Conservation (phyloP, 2,113 vertebrate species). For the Aldabrachelys gigantea region DNA sequence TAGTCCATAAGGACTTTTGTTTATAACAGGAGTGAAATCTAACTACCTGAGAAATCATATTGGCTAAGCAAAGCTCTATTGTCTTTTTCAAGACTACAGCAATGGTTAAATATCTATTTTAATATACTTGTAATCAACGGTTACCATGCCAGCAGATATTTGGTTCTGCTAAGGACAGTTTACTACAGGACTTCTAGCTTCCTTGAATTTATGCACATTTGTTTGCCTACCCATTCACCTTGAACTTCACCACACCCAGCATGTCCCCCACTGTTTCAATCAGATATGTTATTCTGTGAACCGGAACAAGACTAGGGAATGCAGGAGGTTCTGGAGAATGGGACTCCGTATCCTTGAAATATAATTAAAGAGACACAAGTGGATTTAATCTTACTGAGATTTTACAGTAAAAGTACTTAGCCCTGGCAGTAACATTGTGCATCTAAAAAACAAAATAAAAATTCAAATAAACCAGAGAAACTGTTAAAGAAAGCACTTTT, state of each 20-base stretch:
- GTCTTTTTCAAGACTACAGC: background rate
- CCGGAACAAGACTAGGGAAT: conserved; percentile 11
- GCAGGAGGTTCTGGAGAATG: conserved; percentile 39
- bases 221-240: background rate
- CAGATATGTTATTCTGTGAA: background rate
- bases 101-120: background rate
- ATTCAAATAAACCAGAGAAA: conserved; percentile 68
- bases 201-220: background rate
- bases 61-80: background rate
- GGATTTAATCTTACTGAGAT: conserved; percentile 49
- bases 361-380: conserved; percentile 26
- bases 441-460: conserved; percentile 68
- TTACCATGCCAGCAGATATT: background rate
- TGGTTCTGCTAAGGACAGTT: background rate
- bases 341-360: conserved; percentile 61
- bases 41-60: background rate
- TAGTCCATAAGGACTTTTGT: conserved; percentile 38
- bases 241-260: background rate
- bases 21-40: conserved; percentile 12
- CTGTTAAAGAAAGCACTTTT: conserved; percentile 54
- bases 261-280: background rate
- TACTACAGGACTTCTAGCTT: background rate
- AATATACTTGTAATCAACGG: rapidly evolving
- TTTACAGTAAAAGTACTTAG: conserved; percentile 51
- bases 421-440: conserved; percentile 34